Conservation (phyloP, 1,140 invertebrate species). For the Dreissena rostriformis region DNA sequence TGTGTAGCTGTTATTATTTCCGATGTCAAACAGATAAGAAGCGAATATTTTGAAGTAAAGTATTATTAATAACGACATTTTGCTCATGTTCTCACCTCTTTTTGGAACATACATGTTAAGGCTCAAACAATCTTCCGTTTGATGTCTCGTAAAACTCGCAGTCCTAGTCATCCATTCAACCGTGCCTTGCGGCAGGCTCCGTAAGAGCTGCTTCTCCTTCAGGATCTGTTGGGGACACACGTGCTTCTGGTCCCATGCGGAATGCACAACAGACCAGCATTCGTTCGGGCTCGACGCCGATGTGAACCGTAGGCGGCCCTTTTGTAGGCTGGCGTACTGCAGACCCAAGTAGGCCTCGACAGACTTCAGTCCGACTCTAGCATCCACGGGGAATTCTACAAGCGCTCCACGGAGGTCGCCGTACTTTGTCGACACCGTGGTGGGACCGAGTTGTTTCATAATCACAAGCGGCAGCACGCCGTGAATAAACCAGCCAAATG, state of each 20-base stretch:
- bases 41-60: no score
- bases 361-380: slow-evolving; percentile 86
- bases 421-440: slow-evolving; percentile 87
- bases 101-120: no score
- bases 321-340: slow-evolving; percentile 96
- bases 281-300: slow-evolving; percentile 93
- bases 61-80: no score
- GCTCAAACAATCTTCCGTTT: no score
- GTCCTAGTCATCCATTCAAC: slow-evolving; percentile 93
- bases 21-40: no score
- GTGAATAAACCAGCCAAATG: no score
- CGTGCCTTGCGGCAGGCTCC: slow-evolving; percentile 91
- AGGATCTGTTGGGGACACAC: slow-evolving; percentile 92
- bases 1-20: no score
- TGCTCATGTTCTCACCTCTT: no score
- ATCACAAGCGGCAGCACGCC: slow-evolving; percentile 29
- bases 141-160: slow-evolving; percentile 91
- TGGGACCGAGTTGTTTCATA: slow-evolving; percentile 82
- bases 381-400: slow-evolving; percentile 89
- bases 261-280: slow-evolving; percentile 90
- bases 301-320: slow-evolving; percentile 95
- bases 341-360: slow-evolving; percentile 97
- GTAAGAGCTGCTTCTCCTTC: slow-evolving; percentile 84
- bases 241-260: slow-evolving; percentile 88
- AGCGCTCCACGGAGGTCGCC: no score